Evolutionary conservation across 1,140 invertebrate species (phyloP), one percentile per base, ranked within the genome.

Genomic region (Rhopalosiphum maidis): DNA sequence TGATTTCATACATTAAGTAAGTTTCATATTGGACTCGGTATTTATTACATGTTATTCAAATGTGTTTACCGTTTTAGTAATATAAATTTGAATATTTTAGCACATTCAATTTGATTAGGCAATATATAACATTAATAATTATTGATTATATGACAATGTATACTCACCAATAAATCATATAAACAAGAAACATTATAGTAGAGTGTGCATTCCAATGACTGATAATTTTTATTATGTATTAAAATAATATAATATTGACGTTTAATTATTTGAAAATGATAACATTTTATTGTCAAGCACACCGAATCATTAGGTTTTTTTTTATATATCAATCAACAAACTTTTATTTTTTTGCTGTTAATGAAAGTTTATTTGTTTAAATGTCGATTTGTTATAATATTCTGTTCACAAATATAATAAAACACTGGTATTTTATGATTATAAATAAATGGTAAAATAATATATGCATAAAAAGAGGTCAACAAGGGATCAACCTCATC

Each of bases 61-160:
- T 77, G 60, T 77, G 30, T 77, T 77, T 77, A 77, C 60, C 11
- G 60, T 77, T 77, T 77, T 77, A 77, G 60, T 35, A 77, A 77
- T 35, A n/a, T n/a, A n/a, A 77, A 77, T 77, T 77, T 77, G 60
- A 77, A 77, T 77, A 77, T 77, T 77, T 77, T 77, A 77, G 30
- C 60, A 77, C 60, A 77, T 77, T 77, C 60, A n/a, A 77, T 77
- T 77, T 77, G 60, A 18, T 77, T 77, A 77, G 60, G 15, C 60
- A 77, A 77, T 77, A n/a, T 77, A 77, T n/a, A 77, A 77, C 60
- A 77, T 77, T 77, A 77, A 77, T 77, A 77, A 77, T 77, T 77
- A 77, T 77, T 77, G 60, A 77, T 77, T 77, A n/a, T 77, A 77
- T 77, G 60, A 30, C 60, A 77, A 77, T 77, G 15, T 77, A 77